These are phyloP conservation scores for Drymodes brunneopygia DNA, from an alignment of 2,113 vertebrate genomes.

Conservation along the genomic window DNA sequence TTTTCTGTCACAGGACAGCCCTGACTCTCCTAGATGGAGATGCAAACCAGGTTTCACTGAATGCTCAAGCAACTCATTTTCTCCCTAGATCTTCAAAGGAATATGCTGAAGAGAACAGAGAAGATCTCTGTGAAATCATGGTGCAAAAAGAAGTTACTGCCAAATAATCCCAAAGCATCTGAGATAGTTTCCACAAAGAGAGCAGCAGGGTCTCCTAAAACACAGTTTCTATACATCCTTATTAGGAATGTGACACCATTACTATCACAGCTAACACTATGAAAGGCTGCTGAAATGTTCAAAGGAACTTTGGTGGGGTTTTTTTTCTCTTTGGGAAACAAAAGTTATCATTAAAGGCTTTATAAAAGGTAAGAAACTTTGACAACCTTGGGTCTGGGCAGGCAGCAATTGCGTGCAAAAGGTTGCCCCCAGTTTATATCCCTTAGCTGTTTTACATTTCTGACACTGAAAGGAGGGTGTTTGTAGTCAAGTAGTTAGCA, in stretches of 20 bases:
- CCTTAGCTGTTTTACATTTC: background rate
- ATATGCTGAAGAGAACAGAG: background rate
- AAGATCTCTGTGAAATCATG: slow-evolving; percentile 22
- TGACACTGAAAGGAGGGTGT: background rate
- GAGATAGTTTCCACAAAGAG: slow-evolving; percentile 41
- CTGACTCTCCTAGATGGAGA: background rate
- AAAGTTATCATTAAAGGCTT: slow-evolving; percentile 7
- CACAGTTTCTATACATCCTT: background rate
- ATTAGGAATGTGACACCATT: slow-evolving; percentile 27
- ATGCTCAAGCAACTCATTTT: background rate
- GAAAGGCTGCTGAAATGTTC: slow-evolving; percentile 36
- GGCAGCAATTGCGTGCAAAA: background rate
- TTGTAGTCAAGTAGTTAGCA: background rate
- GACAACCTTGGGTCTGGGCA: background rate
- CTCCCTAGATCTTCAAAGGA: slow-evolving; percentile 12
- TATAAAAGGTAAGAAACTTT: slow-evolving; percentile 15
- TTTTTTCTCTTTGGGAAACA: slow-evolving; percentile 31
- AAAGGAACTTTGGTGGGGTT: slow-evolving; percentile 25
- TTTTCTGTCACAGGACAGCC: background rate
- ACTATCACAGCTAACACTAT: slow-evolving; percentile 3
- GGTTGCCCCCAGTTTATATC: background rate
- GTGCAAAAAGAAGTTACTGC: slow-evolving; percentile 22
- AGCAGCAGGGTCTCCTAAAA: slow-evolving; percentile 31
- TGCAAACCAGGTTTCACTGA: background rate
- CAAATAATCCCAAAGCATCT: slow-evolving; percentile 34